Conservation (phyloP, 92 coral and sea anemone genomes). For the Diadumene lineata region DNA sequence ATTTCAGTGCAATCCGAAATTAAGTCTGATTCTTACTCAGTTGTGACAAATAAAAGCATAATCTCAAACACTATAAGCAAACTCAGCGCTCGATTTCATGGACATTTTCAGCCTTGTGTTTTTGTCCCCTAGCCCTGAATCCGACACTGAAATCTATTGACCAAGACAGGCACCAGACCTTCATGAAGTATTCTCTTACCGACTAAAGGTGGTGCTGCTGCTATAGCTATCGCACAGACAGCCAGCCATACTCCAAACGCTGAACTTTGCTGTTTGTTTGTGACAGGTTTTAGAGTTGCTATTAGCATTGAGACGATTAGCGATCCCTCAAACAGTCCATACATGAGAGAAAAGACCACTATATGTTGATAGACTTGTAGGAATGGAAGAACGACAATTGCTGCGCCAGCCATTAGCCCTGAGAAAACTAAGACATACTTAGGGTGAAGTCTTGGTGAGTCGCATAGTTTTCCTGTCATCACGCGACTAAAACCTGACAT, state of each 20-base stretch:
- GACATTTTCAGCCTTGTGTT: no score
- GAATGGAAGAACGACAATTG: slow-evolving; percentile 3
- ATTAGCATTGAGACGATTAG: not conserved
- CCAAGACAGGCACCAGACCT: no score
- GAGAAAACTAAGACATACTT: slow-evolving; percentile 1
- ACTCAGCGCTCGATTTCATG: no score
- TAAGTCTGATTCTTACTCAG: no score
- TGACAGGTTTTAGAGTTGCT: not conserved
- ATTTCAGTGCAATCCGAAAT: no score
- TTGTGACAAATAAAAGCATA: no score
- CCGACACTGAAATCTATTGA: no score
- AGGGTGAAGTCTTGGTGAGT: slow-evolving; percentile 1
- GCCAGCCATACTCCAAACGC: slow-evolving; percentile 25
- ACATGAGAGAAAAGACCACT: not conserved
- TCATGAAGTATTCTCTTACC: no score
- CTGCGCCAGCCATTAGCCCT: not conserved
- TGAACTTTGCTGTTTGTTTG: slow-evolving; percentile 10
- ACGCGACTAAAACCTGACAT: slow-evolving; percentile 20
- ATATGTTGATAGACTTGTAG: slow-evolving; percentile 8
- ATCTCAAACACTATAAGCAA: no score
- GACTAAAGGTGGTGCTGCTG: slow-evolving; percentile 21
- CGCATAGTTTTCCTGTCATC: slow-evolving; percentile 13
- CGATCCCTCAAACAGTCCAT: slow-evolving; percentile 15
- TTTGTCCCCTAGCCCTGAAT: no score
- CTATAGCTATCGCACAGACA: slow-evolving; percentile 14